phyloP scores from a whole-genome alignment of 1,140 invertebrate genomes.

The Meteorus sp. region DNA sequence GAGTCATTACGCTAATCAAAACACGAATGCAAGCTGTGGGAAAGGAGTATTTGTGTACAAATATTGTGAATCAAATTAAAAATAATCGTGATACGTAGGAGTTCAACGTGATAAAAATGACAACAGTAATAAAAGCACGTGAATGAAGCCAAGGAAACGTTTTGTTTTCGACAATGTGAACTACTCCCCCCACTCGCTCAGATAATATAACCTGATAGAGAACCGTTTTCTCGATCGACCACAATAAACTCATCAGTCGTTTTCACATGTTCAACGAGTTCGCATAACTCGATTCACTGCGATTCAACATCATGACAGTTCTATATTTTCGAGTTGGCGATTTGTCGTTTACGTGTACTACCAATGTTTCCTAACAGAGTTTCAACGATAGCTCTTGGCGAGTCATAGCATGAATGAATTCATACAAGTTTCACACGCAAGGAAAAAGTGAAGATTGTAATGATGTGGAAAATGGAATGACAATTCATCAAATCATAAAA shows the following conservation, averaged over 20 bases:
- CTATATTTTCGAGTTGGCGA: not conserved
- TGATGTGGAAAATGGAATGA: no score
- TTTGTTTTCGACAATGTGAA: slow-evolving; percentile 6
- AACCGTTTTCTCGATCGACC: slow-evolving; percentile 6
- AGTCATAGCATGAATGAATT: no score
- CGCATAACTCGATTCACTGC: not conserved
- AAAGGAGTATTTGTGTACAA: not conserved
- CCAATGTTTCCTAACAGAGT: no score
- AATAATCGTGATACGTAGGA: slow-evolving; percentile 5
- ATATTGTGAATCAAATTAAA: not conserved
- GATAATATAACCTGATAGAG: slow-evolving; percentile 3
- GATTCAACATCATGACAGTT: not conserved
- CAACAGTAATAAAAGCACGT: not conserved
- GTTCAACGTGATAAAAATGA: not conserved
- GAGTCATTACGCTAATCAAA: no score
- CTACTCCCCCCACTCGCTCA: not conserved
- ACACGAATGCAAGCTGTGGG: not conserved
- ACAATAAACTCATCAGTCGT: slow-evolving; percentile 15
- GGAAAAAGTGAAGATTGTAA: no score
- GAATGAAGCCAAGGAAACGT: slow-evolving; percentile 16
- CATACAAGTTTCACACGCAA: no score
- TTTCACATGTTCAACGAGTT: slow-evolving; percentile 15
- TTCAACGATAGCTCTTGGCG: no score
- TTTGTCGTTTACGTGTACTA: no score
- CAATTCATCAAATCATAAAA: no score